These are phyloP conservation scores for Acanthurus leucopareius DNA, from an alignment of 2,797 vertebrate species.

Conservation along the genomic window DNA sequence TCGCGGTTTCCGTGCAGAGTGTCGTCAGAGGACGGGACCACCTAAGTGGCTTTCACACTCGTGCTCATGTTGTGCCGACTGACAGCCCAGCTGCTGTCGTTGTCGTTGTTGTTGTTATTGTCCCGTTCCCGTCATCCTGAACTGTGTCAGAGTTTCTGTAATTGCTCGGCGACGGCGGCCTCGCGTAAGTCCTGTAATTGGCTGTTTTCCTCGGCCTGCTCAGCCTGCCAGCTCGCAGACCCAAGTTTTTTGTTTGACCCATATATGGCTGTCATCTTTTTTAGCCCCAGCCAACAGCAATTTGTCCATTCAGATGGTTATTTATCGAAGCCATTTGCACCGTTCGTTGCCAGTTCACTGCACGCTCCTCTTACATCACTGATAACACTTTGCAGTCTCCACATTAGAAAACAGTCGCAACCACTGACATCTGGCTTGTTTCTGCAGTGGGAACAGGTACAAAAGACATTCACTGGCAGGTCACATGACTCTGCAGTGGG, in stretches of 20 bases:
- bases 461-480: too few relatives aligned
- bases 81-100: conserved; percentile 15
- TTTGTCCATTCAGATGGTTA: conserved; percentile 13
- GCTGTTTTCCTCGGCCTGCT: conserved; percentile 34
- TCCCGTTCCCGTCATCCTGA: conserved; percentile 11
- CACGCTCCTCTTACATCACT: too few relatives aligned
- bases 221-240: conserved; percentile 23
- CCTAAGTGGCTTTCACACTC: not conserved
- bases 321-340: not conserved
- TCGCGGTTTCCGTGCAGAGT: not conserved
- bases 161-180: conserved; percentile 48
- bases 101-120: conserved; percentile 18
- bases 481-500: too few relatives aligned
- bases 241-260: conserved; percentile 34
- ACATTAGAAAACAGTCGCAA: too few relatives aligned
- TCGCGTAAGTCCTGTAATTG: conserved; percentile 39
- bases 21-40: conserved; percentile 7
- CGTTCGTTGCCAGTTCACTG: not conserved
- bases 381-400: too few relatives aligned
- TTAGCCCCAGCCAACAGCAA: conserved; percentile 7
- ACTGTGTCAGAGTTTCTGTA: conserved; percentile 57
- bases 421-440: too few relatives aligned
- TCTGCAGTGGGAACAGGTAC: too few relatives aligned
- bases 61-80: not conserved
- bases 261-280: conserved; percentile 27